Conservation (phyloP, 2,888 invertebrate genomes). For the Bruchidius siliquastri region DNA sequence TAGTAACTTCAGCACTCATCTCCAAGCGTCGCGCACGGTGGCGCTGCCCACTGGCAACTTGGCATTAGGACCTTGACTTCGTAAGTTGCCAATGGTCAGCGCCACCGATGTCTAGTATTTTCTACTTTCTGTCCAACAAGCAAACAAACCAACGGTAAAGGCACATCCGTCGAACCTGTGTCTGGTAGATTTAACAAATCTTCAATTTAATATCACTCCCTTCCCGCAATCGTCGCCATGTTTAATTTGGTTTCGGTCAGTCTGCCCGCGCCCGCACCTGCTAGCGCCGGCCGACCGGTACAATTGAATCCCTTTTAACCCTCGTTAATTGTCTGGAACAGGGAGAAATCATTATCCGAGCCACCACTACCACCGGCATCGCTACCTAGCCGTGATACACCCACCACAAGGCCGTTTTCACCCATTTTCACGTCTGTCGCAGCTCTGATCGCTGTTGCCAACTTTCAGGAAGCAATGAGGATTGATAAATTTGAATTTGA, state of each 20-base stretch:
- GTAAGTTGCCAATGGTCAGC: too few relatives aligned
- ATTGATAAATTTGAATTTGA: too few relatives aligned
- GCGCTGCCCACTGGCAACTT: too few relatives aligned
- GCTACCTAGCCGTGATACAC: slow-evolving; percentile 26
- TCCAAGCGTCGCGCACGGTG: too few relatives aligned
- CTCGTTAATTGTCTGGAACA: slow-evolving; percentile 49
- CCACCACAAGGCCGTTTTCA: slow-evolving; percentile 40
- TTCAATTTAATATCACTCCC: slow-evolving; percentile 17
- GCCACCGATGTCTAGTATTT: too few relatives aligned
- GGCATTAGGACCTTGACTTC: too few relatives aligned
- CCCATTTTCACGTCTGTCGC: slow-evolving; percentile 18
- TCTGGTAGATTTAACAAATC: slow-evolving; percentile 15
- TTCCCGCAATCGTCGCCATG: slow-evolving; percentile 30
- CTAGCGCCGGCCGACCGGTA: slow-evolving; percentile 38
- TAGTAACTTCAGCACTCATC: too few relatives aligned
- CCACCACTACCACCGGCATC: slow-evolving; percentile 23
- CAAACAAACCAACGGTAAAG: not conserved
- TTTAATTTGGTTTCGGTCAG: slow-evolving; percentile 44
- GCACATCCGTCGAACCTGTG: not conserved
- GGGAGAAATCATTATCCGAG: slow-evolving; percentile 45
- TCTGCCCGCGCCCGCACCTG: slow-evolving; percentile 42
- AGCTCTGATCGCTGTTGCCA: not conserved
- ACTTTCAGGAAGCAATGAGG: not conserved
- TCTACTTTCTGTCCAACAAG: not conserved
- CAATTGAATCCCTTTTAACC: slow-evolving; percentile 48